Base-by-base conservation (phyloP, 2,113 vertebrate species). In the Poicephalus meyeri region DNA sequence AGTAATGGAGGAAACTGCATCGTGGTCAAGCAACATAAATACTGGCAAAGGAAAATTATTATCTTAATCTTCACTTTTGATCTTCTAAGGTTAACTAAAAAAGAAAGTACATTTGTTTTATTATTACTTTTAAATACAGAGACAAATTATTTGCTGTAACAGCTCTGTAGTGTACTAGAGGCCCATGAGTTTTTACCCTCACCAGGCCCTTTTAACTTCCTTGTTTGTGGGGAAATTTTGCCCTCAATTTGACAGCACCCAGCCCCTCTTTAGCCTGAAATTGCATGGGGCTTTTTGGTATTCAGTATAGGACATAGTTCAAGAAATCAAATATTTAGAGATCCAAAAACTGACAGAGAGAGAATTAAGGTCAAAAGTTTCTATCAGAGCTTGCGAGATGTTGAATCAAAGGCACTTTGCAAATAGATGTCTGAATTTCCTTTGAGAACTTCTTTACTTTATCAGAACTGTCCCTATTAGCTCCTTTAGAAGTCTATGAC, bases 21-120 rank as follows among this genome's bases (percentile, higher is more conserved):
- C 3, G 7, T 88, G 72, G 80, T 71, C 80, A 88, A 91, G 78
- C 56, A 76, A 63, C 61, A 65, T 41, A 60, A 95, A 92, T 55
- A 91, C 39, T 80, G 60, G 78, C n/a, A 83, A 93, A 71, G 53
- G 31, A 92, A 94, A 91, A 84, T 56, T 42, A 80, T 58, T 11
- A 73, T 93, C 88, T 88, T 89, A 91, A 91, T 93, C 72, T 91
- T 91, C 60, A 77, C 6, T 91, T 96, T 91, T 88, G 86, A 80
- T 85, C 65, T 90, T 60, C 47, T 49, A 61, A 35, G 26, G 46
- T 84, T 95, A 91, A 96, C 61, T 80, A 87, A 55, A 60, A 91
- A 71, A 92, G 50, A 58, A 92, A 68, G 58, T 78, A 86, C 33
- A 70, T 76, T 74, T 84, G 28, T 33, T 89, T 88, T 63, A 76